phyloP scores from a whole-genome alignment of 1,140 invertebrate species.

The Apocrypta bakeri region DNA sequence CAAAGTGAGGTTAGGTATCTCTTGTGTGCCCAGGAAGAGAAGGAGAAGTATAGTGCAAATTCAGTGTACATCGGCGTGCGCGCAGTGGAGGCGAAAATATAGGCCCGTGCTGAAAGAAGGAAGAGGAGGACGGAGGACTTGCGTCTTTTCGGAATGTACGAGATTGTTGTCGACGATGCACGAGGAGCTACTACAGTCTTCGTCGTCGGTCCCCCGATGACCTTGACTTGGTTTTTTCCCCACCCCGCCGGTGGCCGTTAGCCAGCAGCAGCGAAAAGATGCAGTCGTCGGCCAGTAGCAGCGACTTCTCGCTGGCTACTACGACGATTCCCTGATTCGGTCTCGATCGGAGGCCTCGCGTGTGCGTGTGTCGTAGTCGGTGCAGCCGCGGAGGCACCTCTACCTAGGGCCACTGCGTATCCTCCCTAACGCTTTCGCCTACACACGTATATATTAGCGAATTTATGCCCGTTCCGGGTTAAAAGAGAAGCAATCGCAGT shows the following conservation, averaged over 20 bases:
- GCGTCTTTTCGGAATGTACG: background rate
- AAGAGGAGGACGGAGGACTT: background rate
- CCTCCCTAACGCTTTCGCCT: background rate
- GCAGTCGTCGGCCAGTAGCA: background rate
- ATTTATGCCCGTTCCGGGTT: background rate
- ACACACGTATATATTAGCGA: background rate
- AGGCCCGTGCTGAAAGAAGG: too few species aligned
- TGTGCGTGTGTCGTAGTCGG: background rate
- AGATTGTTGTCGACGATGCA: background rate
- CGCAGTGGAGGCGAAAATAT: background rate
- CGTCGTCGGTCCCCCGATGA: background rate
- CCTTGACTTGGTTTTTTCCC: conserved; percentile 10
- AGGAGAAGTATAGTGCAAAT: background rate
- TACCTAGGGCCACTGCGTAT: too few species aligned
- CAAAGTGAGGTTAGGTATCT: conserved; percentile 45
- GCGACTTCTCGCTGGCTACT: conserved; percentile 12
- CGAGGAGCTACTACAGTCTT: background rate
- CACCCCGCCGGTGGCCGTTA: conserved; percentile 1
- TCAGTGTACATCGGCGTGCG: background rate
- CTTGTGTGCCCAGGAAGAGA: background rate
- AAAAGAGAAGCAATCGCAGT: background rate
- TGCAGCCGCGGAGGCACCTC: background rate
- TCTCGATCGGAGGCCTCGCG: background rate
- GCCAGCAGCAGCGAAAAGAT: background rate
- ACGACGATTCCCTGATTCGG: conserved; percentile 15